These are phyloP conservation scores for Beaufortia kweichowensis DNA, from an alignment of 2,113 vertebrate genomes.

Conservation along the genomic window DNA sequence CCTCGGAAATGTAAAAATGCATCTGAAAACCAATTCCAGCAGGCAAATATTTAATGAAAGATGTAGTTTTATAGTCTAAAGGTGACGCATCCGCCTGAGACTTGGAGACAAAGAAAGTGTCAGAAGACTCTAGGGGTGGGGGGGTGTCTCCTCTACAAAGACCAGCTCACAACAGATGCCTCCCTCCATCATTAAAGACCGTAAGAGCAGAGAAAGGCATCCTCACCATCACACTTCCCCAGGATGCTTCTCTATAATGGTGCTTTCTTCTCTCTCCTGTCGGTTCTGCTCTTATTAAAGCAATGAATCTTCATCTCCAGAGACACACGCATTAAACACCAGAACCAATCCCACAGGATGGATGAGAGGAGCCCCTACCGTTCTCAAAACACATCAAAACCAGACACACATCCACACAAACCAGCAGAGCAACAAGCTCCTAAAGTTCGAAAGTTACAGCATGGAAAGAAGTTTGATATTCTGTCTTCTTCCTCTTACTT, in stretches of 20 bases:
- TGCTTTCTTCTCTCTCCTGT: slow-evolving; percentile 30
- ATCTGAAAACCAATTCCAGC: no score
- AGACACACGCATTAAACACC: slow-evolving; percentile 57
- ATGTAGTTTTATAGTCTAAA: slow-evolving; percentile 19
- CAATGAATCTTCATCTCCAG: slow-evolving; percentile 58
- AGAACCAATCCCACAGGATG: slow-evolving; percentile 52
- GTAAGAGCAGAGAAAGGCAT: slow-evolving; percentile 4
- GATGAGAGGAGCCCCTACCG: slow-evolving; percentile 43
- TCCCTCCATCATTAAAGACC: slow-evolving; percentile 51
- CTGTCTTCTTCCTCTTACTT: slow-evolving; percentile 31
- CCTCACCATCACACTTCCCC: slow-evolving; percentile 11
- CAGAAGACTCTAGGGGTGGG: slow-evolving; percentile 24
- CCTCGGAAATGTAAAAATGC: no score
- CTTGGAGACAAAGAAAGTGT: slow-evolving; percentile 19
- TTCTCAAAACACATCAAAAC: slow-evolving; percentile 47
- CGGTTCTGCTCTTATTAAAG: slow-evolving; percentile 59
- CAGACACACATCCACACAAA: slow-evolving; percentile 33
- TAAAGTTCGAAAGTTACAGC: slow-evolving; percentile 31
- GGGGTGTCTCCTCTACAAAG: slow-evolving; percentile 27
- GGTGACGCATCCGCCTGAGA: slow-evolving; percentile 21
- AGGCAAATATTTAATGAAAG: no score
- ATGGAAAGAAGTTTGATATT: slow-evolving; percentile 34
- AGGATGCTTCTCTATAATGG: slow-evolving; percentile 27
- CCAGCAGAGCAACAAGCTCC: slow-evolving; percentile 24
- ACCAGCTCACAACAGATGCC: slow-evolving; percentile 31